Evolutionary conservation across 2,797 vertebrate species (phyloP), one percentile per base, ranked within the genome.

Genomic region (Leontocebus nigricollis): DNA sequence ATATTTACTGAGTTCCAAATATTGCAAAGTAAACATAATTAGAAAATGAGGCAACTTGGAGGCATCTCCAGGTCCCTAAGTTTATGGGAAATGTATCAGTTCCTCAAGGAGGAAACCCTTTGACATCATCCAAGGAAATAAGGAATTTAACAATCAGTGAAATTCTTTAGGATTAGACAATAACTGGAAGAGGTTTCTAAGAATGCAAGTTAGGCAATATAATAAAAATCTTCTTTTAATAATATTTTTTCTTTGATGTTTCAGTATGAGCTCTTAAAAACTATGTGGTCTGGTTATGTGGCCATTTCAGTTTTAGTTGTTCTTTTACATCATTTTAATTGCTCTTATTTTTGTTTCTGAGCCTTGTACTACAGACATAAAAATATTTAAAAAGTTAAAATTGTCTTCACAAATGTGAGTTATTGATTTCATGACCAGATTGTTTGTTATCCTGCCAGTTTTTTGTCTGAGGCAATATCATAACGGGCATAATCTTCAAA

Each of bases 181-280:
- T 4, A 17, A 59, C 30, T 75, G 19, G 48, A 44, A 61, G 13
- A 77, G 41, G 8, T 36, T 79, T 46, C 33, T 64, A 24, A 26
- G 33, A 64, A 93, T 52, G 15, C 20, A 55, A 46, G 55, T 46
- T 64, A 11, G 39, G 27, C 15, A 36, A 26, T 91, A 55, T 12
- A 76, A 46, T 82, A 4, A 52, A 52, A 30, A 33, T 36, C 14
- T 41, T 79, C 19, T 94, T 81, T 72, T 46, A 24, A 96, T 76
- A 89, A 86, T 82, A 36, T 89, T 84, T 93, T 64, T 82, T 30
- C 83, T 90, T 80, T 88, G 11, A 55, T 86, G 55, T 57, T 80
- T 93, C 72, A 70, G 39, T 48, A 52, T 59, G 77, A 39, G 39
- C 15, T 92, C 85, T 76, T 39, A 82, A 64, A 77, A 46, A 44